Percentiles rank a stretch among this genome's conserved stretches.
Evolutionary conservation across 2,113 vertebrate species (phyloP).

Genomic region (Chascanopsetta lugubris): DNA sequence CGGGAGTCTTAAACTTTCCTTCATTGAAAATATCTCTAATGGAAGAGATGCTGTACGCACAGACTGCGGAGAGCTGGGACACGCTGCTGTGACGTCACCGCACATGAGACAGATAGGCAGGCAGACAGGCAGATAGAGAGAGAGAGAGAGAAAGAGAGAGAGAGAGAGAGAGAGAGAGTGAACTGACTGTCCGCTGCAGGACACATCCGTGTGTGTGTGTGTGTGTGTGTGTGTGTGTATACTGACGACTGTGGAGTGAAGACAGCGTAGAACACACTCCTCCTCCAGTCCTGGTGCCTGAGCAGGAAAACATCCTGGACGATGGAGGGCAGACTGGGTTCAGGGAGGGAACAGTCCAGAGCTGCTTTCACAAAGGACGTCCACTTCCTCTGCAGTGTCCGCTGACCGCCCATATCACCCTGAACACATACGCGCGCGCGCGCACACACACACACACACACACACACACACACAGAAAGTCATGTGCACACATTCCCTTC

Average conservation of each 20-base stretch:
- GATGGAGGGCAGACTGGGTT: slow-evolving; percentile 79
- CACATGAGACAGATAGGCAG: no score
- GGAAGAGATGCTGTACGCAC: slow-evolving; percentile 65
- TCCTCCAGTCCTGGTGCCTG: slow-evolving; percentile 72
- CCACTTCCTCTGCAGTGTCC: slow-evolving; percentile 82
- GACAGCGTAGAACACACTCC: slow-evolving; percentile 81
- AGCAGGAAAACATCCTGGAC: slow-evolving; percentile 84
- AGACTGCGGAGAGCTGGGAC: slow-evolving; percentile 76
- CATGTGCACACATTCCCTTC: not conserved
- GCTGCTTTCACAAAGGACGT: slow-evolving; percentile 82
- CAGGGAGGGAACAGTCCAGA: slow-evolving; percentile 79
- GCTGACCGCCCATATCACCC: slow-evolving; percentile 83
- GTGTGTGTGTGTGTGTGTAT: no score
- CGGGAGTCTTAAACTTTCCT: slow-evolving; percentile 80
- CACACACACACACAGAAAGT: no score
- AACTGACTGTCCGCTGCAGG: no score
- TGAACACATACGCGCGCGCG: slow-evolving; percentile 47
- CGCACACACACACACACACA: slow-evolving; percentile 27
- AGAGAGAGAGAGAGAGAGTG: no score
- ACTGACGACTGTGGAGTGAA: slow-evolving; percentile 83
- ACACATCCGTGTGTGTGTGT: no score
- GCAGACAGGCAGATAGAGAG: no score
- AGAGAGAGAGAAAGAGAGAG: no score
- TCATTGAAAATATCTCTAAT: slow-evolving; percentile 77
- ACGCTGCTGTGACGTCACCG: no score